These are phyloP conservation scores for Falco concolor DNA, from an alignment of 2,797 vertebrate species.

Conservation along the genomic window DNA sequence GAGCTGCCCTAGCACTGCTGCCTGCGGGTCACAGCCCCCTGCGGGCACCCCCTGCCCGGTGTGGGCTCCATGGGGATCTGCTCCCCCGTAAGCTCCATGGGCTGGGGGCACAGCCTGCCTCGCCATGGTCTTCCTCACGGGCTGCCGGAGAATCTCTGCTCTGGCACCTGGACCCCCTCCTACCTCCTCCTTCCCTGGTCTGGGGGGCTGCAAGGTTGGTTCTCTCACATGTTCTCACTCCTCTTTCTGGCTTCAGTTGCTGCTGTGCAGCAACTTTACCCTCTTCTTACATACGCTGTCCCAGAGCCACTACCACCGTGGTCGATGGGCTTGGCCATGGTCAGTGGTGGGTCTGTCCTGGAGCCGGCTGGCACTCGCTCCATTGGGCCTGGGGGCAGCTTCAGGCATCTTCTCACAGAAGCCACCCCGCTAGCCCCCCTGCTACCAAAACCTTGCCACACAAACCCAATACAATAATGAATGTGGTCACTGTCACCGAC, in stretches of 20 bases:
- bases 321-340: neutral
- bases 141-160: too few relatives aligned
- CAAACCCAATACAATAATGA: neutral
- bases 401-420: neutral
- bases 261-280: neutral
- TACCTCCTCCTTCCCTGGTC: too few relatives aligned
- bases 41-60: neutral
- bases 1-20: too few relatives aligned
- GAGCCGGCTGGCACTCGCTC: too few relatives aligned
- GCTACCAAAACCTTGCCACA: neutral
- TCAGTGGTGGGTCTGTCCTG: too few relatives aligned
- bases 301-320: neutral
- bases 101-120: neutral
- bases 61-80: neutral
- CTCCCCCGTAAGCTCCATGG: neutral
- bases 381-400: neutral
- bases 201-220: too few relatives aligned
- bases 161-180: too few relatives aligned
- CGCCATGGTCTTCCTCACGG: neutral
- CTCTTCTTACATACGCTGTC: neutral
- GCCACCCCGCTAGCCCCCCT: neutral
- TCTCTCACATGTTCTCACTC: too few relatives aligned
- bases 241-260: neutral
- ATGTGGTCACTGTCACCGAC: neutral
- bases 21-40: too few relatives aligned